phyloP scores from a whole-genome alignment of 30 jellyfish, hydroid and myxozoan species.

The Turritopsis dohrnii region DNA sequence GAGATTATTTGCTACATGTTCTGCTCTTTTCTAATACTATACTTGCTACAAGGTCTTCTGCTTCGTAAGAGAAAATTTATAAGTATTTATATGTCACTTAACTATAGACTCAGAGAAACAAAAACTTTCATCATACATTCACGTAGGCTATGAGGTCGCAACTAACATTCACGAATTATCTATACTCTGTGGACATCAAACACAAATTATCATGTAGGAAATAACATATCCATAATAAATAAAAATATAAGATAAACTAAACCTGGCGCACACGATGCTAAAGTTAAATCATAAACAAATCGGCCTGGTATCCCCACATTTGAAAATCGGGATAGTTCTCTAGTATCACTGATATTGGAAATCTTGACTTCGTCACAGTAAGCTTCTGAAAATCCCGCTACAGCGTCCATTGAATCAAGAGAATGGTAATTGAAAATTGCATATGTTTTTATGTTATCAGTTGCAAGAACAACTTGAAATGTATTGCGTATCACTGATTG shows the following conservation, averaged over 20 bases:
- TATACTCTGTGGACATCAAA: too few relatives aligned
- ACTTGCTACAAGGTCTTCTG: too few relatives aligned
- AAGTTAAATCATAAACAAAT: not conserved
- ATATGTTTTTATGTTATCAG: constrained; percentile 4
- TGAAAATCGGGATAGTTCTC: not conserved
- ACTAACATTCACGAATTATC: too few relatives aligned
- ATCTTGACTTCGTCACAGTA: not conserved
- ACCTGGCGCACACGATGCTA: not conserved
- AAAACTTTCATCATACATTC: too few relatives aligned
- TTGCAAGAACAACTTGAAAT: constrained; percentile 25
- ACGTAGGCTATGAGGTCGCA: too few relatives aligned
- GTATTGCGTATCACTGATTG: not conserved
- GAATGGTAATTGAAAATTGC: constrained; percentile 21
- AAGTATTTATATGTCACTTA: too few relatives aligned
- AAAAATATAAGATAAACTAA: too few relatives aligned
- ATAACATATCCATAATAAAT: not conserved
- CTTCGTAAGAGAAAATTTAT: too few relatives aligned
- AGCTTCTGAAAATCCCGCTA: not conserved
- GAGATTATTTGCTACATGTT: too few relatives aligned
- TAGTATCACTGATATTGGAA: not conserved
- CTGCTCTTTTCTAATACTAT: too few relatives aligned
- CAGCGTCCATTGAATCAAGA: not conserved
- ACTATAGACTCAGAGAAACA: too few relatives aligned
- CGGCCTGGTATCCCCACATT: constrained; percentile 17
- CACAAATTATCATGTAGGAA: not conserved